These are phyloP conservation scores for Lichenostomus cassidix DNA, from an alignment of 2,113 vertebrate genomes.

Conservation along the genomic window DNA sequence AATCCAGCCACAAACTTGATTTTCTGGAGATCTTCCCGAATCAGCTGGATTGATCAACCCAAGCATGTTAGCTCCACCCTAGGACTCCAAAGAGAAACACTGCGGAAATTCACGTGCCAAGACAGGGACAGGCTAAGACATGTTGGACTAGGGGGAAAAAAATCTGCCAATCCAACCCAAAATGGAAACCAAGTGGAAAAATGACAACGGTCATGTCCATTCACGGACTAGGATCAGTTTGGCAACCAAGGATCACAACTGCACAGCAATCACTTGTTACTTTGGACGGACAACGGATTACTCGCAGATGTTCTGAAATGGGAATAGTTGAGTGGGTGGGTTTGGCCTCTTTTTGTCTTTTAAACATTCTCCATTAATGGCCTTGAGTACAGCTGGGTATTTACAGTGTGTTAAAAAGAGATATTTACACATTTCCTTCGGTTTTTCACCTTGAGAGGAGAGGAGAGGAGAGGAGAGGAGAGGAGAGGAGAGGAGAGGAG, in stretches of 20 bases:
- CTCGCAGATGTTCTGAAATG: constrained; percentile 44
- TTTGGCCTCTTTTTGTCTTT: not conserved
- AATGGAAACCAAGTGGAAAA: not conserved
- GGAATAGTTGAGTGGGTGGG: not conserved
- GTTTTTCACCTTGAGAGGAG: not conserved
- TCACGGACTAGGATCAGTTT: constrained; percentile 19
- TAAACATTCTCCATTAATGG: not conserved
- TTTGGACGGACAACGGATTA: constrained; percentile 14
- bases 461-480: too few species aligned
- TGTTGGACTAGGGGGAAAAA: not conserved
- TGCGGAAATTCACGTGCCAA: not conserved
- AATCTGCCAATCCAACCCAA: not conserved
- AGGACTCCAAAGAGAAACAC: constrained; percentile 8
- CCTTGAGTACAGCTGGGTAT: constrained; percentile 28
- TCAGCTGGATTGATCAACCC: not conserved
- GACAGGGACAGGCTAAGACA: not conserved
- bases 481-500: too few species aligned
- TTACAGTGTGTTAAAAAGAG: constrained; percentile 51
- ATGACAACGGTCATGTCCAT: not conserved
- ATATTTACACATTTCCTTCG: constrained; percentile 9
- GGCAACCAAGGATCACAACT: constrained; percentile 50
- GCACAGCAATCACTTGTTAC: constrained; percentile 50
- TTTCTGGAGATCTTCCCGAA: not conserved
- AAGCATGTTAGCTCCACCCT: not conserved
- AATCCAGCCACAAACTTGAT: not conserved